Evolutionary conservation across 2,797 vertebrate genomes (phyloP), one percentile per base, ranked within the genome.

Genomic region (Adelosebastes latens): DNA sequence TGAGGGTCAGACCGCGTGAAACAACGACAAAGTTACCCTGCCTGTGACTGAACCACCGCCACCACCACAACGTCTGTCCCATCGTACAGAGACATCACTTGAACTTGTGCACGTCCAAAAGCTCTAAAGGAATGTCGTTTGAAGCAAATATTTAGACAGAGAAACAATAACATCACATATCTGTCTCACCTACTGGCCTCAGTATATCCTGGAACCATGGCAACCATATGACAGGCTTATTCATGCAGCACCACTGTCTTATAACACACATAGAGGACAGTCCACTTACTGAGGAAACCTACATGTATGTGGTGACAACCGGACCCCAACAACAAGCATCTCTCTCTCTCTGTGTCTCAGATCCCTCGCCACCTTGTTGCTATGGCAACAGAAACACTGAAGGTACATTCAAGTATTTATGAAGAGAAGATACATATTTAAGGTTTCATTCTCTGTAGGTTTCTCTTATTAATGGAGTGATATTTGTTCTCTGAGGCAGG

Each of bases 381-480:
- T 14, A 73, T 72, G 53, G 66, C 84, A 82, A 81, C 59, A 69
- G 83, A 76, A 93, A 94, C 89, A 83, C 92, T 94, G 96, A 97
- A 97, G 97, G 97, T 97, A 97, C 95, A 92, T 87, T 96, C 88
- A 92, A 95, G 95, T 97, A 97, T 97, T 98, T 97, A 97, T 97
- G 96, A 97, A 97, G 96, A 97, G 94, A 92, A 87, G 85, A 94
- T 86, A 16, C 0, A 83, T 91, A 88, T 93, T 95, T 92, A 92
- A 94, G 64, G 14, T 75, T 88, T 94, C 91, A 93, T 95, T 94
- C 92, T 94, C 87, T 80, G 52, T 84, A 80, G 89, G 36, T 88
- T 61, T 87, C 70, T 83, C 75, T 81, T 74, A 82, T 75, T 77
- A 66, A 72, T 78, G 22, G 32, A 20, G 53, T 77, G 34, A 64